Conservation (phyloP, 2,888 invertebrate genomes). For the Odontocolon sp. region DNA sequence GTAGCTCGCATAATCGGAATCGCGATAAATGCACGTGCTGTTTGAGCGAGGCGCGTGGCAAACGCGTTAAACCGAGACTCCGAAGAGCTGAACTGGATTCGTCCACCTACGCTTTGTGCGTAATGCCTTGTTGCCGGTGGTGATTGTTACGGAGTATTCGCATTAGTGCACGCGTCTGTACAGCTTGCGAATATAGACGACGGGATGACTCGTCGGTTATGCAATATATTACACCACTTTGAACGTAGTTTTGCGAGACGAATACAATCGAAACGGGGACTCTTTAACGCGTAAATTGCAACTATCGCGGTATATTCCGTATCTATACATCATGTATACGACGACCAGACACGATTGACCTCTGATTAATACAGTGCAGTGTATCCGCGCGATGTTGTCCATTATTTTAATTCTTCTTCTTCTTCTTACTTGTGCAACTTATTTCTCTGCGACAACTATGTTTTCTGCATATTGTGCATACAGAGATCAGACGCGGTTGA, state of each 20-base stretch:
- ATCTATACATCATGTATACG: constrained; percentile 1
- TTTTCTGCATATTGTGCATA: background rate
- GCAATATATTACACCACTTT: constrained; percentile 11
- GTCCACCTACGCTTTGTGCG: constrained; percentile 15
- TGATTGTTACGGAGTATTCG: no score
- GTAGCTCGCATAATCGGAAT: constrained; percentile 35
- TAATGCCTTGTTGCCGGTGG: no score
- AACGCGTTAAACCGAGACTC: constrained; percentile 26
- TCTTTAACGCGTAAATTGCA: background rate
- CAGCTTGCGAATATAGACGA: constrained; percentile 8
- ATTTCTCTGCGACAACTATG: no score
- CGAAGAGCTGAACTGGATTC: constrained; percentile 26
- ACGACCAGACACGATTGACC: background rate
- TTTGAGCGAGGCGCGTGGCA: constrained; percentile 24
- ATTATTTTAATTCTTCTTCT: no score
- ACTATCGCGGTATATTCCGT: background rate
- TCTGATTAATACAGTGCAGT: no score
- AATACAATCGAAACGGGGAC: no score
- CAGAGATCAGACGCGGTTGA: background rate
- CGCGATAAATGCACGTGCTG: constrained; percentile 47
- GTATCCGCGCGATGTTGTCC: no score
- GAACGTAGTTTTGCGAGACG: background rate
- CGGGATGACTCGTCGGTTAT: no score
- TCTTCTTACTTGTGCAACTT: no score
- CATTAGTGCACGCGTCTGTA: background rate